Evolutionary conservation across 2,888 invertebrate genomes (phyloP), one percentile per base, ranked within the genome.

Genomic region (Acrocera orbiculus): DNA sequence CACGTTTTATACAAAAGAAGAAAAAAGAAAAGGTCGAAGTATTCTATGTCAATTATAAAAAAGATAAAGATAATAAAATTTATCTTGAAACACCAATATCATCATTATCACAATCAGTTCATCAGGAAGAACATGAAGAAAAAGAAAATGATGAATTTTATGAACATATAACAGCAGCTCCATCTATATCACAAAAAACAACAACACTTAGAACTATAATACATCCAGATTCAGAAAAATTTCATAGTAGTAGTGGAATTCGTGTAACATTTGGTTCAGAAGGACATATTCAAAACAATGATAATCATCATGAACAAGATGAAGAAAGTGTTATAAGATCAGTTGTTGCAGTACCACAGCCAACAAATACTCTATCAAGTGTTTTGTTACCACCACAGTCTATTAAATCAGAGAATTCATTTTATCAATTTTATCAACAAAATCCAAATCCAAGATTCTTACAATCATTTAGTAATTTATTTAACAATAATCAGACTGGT

Each of bases 11-110:
- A 4, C 63, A 62, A 13, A 67, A 66, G 41, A 67, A 69, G 42
- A 70, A 70, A 44, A 83, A 82, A 50, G 85, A 86, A 51, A 82
- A 85, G 17, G 82, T 86, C 24, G 86, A 87, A 48, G 87, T 87
- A 2, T 87, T 83, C 53, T 87, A 86, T 51, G 86, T 87, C 0
- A 86, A 86, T 57, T 87, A 87, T 52, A 82, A 83, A 52, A 85
- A 86, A 54, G 82, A 85, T 48, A 78, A 71, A 2, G 63, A 73
- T 45, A 70, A 78, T 10, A 74, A 77, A 43, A 68, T 85, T 9
- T 70, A 83, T 32, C 76, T 85, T 51, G 85, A 85, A 39, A 69
- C 76, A 41, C 85, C 85, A 0, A 66, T 85, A 15, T 77, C 83
- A 7, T 83, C 85, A 6, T 62, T 85, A 15, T 73, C 77, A 22